Percentiles rank a stretch among this genome's conserved stretches.
These are phyloP conservation scores for Neodiprion lecontei DNA, from an alignment of 1,140 invertebrate species.

Conservation along the genomic window DNA sequence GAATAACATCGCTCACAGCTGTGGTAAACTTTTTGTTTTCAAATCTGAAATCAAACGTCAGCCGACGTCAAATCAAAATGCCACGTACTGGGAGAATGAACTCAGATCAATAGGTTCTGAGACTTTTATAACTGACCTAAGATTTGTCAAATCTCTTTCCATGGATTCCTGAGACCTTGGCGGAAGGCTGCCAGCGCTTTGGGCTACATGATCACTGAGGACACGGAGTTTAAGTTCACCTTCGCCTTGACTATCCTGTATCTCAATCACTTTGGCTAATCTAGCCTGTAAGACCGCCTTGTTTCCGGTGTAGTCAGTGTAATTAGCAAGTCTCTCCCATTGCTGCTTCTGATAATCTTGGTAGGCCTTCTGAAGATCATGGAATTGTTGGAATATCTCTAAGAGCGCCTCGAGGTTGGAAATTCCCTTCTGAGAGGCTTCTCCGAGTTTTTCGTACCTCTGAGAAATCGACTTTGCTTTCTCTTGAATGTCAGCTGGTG, in stretches of 20 bases:
- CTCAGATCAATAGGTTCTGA: neutral
- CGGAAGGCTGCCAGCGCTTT: constrained; percentile 71
- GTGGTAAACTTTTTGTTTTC: constrained; percentile 85
- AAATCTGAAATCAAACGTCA: constrained; percentile 54
- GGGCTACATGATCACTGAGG: constrained; percentile 72
- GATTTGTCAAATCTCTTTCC: constrained; percentile 77
- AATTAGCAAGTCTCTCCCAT: constrained; percentile 80
- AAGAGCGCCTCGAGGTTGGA: constrained; percentile 76
- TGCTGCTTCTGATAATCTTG: constrained; percentile 88
- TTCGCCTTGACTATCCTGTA: constrained; percentile 78
- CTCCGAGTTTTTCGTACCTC: constrained; percentile 76
- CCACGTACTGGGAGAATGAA: constrained; percentile 6
- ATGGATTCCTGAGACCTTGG: constrained; percentile 80
- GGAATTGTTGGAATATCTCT: constrained; percentile 83
- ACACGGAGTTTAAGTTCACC: constrained; percentile 75
- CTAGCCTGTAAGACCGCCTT: constrained; percentile 78
- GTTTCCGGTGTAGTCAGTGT: constrained; percentile 83
- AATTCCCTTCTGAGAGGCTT: constrained; percentile 69
- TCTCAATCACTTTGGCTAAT: constrained; percentile 76
- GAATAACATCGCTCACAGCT: constrained; percentile 77
- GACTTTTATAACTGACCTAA: constrained; percentile 61
- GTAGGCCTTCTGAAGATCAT: constrained; percentile 82
- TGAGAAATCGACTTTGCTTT: constrained; percentile 74
- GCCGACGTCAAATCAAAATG: neutral
- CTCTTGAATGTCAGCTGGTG: constrained; percentile 69